Percentiles rank a stretch among this genome's conserved stretches.
Evolutionary conservation across 2,888 invertebrate species (phyloP).

Genomic region (Artemia sinica): DNA sequence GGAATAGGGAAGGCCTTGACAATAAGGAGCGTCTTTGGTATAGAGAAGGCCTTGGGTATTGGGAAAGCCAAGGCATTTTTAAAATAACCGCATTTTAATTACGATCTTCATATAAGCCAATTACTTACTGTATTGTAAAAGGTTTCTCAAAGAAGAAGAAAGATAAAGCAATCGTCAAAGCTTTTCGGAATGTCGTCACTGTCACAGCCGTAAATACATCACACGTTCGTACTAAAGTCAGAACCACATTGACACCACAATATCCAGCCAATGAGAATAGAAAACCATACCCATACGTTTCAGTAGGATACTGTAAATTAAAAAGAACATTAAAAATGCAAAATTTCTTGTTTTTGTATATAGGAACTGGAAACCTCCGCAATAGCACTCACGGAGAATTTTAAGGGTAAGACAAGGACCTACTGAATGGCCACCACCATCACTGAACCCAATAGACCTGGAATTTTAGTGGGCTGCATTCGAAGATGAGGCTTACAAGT

Average conservation of each 20-base stretch:
- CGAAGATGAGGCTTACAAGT: too few species aligned
- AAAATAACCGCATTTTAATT: neutral
- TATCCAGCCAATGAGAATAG: constrained; percentile 77
- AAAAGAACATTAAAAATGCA: too few species aligned
- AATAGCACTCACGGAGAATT: too few species aligned
- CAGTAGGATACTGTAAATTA: constrained; percentile 42
- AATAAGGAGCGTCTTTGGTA: too few species aligned
- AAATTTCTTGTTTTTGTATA: too few species aligned
- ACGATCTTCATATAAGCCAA: constrained; percentile 15
- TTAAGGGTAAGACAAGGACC: too few species aligned
- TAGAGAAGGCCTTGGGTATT: neutral
- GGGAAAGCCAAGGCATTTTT: neutral
- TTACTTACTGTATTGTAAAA: constrained; percentile 70
- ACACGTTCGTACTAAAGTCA: constrained; percentile 67
- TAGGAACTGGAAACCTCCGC: too few species aligned
- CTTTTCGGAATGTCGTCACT: constrained; percentile 75
- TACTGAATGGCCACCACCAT: too few species aligned
- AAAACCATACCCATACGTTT: constrained; percentile 66
- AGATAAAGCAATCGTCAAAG: constrained; percentile 75
- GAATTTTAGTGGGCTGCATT: too few species aligned
- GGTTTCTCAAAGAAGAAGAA: constrained; percentile 87
- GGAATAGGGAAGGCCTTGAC: too few species aligned
- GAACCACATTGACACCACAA: constrained; percentile 77
- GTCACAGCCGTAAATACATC: constrained; percentile 88
- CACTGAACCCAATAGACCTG: too few species aligned